These are phyloP conservation scores for Nannoperca australis DNA, from an alignment of 2,797 vertebrate genomes.

Conservation along the genomic window DNA sequence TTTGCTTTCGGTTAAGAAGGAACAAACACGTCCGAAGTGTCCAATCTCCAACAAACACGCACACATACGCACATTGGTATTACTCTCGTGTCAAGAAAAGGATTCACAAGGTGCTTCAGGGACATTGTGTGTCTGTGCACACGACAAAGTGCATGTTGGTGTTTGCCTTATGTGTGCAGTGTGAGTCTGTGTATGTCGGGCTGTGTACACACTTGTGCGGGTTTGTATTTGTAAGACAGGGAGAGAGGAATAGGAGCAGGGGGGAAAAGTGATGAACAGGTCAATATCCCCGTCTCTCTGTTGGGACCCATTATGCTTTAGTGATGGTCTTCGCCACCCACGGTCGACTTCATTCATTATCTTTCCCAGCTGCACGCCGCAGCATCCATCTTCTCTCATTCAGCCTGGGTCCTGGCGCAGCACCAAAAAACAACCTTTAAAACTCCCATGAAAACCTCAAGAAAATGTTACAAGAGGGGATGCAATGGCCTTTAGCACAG, in stretches of 20 bases:
- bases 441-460: constrained; percentile 52
- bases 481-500: constrained; percentile 15
- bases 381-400: constrained; percentile 78
- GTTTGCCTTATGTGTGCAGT: constrained; percentile 41
- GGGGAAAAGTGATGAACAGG: constrained; percentile 72
- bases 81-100: constrained; percentile 12
- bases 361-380: constrained; percentile 73
- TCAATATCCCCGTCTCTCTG: constrained; percentile 80
- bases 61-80: not conserved
- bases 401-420: constrained; percentile 55
- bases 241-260: not conserved
- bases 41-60: not conserved
- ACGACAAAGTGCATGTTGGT: constrained; percentile 31
- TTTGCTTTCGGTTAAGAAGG: constrained; percentile 55
- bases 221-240: constrained; percentile 58
- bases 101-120: constrained; percentile 20
- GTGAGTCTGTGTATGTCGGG: constrained; percentile 32
- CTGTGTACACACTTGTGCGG: constrained; percentile 54
- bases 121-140: constrained; percentile 16
- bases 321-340: constrained; percentile 82
- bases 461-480: constrained; percentile 39
- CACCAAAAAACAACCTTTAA: constrained; percentile 53
- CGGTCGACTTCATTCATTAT: constrained; percentile 85
- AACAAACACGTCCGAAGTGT: constrained; percentile 46
- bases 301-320: constrained; percentile 81